Percentiles rank a stretch among this genome's conserved stretches.
Evolutionary conservation across 2,797 vertebrate genomes (phyloP).

Genomic region (Carcharodon carcharias): DNA sequence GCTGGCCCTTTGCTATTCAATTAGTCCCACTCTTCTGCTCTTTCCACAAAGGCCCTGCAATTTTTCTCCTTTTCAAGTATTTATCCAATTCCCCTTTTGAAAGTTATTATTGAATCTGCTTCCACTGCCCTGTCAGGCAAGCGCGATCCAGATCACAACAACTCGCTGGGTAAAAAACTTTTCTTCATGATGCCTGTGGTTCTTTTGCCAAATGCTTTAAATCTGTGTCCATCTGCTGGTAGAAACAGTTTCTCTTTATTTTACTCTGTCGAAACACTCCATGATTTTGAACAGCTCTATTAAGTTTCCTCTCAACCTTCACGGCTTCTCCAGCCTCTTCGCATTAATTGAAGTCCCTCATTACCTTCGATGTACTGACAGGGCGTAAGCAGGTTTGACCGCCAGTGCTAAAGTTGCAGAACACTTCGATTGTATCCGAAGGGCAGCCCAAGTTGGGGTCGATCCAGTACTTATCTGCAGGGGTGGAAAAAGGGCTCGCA

Average conservation of each 20-base stretch:
- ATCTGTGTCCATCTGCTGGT: background rate
- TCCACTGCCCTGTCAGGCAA: background rate
- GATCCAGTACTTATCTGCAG: constrained; percentile 87
- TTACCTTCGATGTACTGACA: constrained; percentile 74
- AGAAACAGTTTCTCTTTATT: background rate
- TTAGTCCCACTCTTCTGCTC: too few relatives aligned
- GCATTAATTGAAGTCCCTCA: background rate
- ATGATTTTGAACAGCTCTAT: background rate
- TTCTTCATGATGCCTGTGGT: too few relatives aligned
- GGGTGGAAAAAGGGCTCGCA: too few relatives aligned
- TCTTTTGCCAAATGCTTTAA: background rate
- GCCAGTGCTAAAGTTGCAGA: constrained; percentile 92
- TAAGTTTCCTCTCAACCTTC: background rate
- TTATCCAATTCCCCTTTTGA: too few relatives aligned
- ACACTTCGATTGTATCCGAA: constrained; percentile 89
- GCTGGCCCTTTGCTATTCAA: background rate
- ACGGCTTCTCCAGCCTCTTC: background rate
- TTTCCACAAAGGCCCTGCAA: too few relatives aligned
- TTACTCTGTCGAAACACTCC: background rate
- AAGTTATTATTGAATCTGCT: background rate
- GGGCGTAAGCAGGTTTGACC: constrained; percentile 90
- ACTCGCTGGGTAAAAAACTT: background rate
- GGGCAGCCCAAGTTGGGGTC: constrained; percentile 93
- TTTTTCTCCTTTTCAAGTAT: too few relatives aligned
- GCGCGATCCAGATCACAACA: background rate